Conservation (phyloP, 2,888 invertebrate species). For the Azorinus chamasolen region DNA sequence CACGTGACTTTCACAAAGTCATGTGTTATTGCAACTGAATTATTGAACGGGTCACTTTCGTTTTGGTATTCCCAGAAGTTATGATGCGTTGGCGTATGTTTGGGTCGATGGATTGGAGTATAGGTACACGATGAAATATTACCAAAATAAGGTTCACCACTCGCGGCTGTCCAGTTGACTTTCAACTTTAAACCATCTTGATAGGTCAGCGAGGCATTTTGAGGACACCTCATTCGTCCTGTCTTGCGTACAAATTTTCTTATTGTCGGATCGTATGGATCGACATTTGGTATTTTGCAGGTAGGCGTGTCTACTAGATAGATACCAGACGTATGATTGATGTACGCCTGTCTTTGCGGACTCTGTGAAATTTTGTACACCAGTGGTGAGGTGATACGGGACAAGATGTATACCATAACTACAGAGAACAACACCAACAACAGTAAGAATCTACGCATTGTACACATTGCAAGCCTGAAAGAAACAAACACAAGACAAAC, state of each 20-base stretch:
- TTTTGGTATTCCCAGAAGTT: conserved; percentile 57
- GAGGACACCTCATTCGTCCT: conserved; percentile 66
- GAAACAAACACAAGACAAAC: too few relatives aligned
- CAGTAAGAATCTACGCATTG: too few relatives aligned
- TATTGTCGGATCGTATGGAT: conserved; percentile 79
- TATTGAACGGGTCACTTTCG: conserved; percentile 56
- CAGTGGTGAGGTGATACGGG: too few relatives aligned
- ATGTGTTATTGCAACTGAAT: conserved; percentile 54
- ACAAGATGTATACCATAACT: too few relatives aligned
- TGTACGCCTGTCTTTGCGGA: background rate
- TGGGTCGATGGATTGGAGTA: conserved; percentile 73
- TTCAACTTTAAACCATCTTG: conserved; percentile 62
- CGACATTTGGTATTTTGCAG: conserved; percentile 82
- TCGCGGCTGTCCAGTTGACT: conserved; percentile 60
- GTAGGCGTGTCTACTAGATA: conserved; percentile 80
- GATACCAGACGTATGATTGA: background rate
- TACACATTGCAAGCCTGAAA: too few relatives aligned
- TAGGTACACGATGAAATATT: conserved; percentile 80
- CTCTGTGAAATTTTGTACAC: too few relatives aligned
- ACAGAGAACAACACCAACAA: too few relatives aligned
- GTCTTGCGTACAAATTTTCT: conserved; percentile 64
- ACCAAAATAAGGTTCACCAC: conserved; percentile 51
- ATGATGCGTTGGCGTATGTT: conserved; percentile 56
- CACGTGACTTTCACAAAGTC: conserved; percentile 82
- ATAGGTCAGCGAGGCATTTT: conserved; percentile 75